Evolutionary conservation across 1,140 invertebrate genomes (phyloP), one percentile per base, ranked within the genome.

Genomic region (Brachionus plicatilis): DNA sequence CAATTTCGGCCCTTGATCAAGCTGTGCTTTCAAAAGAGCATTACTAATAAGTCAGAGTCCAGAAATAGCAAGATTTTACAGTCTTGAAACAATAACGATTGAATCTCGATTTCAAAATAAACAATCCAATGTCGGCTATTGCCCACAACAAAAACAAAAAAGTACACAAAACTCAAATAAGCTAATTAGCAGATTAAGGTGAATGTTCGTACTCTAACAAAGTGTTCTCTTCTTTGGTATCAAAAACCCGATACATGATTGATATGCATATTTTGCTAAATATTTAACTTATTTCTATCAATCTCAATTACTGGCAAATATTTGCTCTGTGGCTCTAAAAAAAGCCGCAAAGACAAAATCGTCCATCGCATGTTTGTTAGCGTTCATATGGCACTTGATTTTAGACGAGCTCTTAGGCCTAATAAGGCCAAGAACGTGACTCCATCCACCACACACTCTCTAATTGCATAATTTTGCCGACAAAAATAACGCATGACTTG

Each of bases 241-340:
- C 53, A 60, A 60, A 72, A 72, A 72, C 17, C 68, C 68, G 68
- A 72, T 43, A 72, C 68, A 72, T 72, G 68, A 72, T 72, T 72
- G 68, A 72, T 72, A 72, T 72, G 68, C 68, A 72, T 72, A 41
- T 72, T 72, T 72, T 33, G 27, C 66, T 72, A 72, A 41, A 72
- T 72, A 72, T 72, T 72, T 72, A 43, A 24, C 29, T 72, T 43
- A 72, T 37, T 43, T 72, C 68, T 72, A 72, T 72, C 68, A 72
- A 72, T 72, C 27, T 68, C 27, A 68, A 68, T 33, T 43, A 43
- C 37, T 41, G 43, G n/a, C 68, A 72, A 72, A 72, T 72, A 72
- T 72, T 72, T 72, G 37, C 68, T n/a, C 43, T 72, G 17, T 43
- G 41, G 37, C 29, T 29, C 27, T 43, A 20, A 72, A 72, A 68